A percentile compares a stretch with the other conserved stretches of the same genome.
phyloP scores from a whole-genome alignment of 2,113 vertebrate species.

The Peucedramus taeniatus region DNA sequence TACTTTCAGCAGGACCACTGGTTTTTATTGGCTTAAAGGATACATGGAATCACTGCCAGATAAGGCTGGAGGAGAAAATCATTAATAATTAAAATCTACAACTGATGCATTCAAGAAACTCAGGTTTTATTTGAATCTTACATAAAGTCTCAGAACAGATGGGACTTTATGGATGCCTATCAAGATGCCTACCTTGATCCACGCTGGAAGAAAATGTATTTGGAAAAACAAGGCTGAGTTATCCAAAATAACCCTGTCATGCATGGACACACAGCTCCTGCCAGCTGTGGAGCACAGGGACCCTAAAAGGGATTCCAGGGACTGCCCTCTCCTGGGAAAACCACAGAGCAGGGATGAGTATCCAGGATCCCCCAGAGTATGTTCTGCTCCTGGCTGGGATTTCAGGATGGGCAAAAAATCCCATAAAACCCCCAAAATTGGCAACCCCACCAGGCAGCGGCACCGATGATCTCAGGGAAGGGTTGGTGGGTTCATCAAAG shows the following conservation, averaged over 20 bases:
- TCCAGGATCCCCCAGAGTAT: accelerated
- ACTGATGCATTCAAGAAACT: neutral
- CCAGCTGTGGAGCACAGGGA: neutral
- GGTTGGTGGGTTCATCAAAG: neutral
- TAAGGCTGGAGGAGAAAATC: neutral
- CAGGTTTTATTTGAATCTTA: neutral
- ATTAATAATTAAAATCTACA: neutral
- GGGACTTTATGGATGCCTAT: neutral
- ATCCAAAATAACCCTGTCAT: neutral
- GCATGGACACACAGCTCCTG: neutral
- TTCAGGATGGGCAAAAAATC: neutral
- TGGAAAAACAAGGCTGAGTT: neutral
- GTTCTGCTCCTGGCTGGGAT: neutral
- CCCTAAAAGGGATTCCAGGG: neutral
- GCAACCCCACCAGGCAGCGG: neutral
- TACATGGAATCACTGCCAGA: neutral
- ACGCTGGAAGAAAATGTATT: neutral
- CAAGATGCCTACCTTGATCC: neutral
- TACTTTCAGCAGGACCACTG: neutral
- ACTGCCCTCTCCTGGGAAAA: neutral
- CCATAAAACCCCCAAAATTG: neutral
- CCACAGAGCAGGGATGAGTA: neutral
- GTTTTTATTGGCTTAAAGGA: neutral
- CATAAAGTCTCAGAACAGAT: neutral
- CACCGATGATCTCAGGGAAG: accelerated